Evolutionary conservation across 1,140 invertebrate genomes (phyloP).

Genomic region (Dryas iulia): DNA sequence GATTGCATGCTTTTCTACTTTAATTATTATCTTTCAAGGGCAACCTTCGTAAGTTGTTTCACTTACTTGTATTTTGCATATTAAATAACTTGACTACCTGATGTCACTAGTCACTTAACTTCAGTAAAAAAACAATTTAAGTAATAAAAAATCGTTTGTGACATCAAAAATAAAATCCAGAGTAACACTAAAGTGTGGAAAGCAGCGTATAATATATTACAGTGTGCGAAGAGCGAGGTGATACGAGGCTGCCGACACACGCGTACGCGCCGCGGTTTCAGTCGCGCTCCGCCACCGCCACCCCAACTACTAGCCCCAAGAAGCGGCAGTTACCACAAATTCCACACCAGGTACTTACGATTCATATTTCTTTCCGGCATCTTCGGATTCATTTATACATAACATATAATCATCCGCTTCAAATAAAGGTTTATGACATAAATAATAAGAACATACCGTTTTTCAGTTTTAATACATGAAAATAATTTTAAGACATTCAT

Average conservation of each 20-base stretch:
- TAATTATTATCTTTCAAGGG: slow-evolving; percentile 44
- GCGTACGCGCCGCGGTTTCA: slow-evolving; percentile 84
- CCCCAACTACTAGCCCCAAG: slow-evolving; percentile 96
- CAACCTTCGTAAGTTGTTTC: slow-evolving; percentile 36
- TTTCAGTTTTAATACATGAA: too few relatives aligned
- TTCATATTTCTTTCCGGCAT: not conserved
- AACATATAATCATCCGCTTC: not conserved
- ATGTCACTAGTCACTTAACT: not conserved
- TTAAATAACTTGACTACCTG: not conserved
- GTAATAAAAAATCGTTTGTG: not conserved
- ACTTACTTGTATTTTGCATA: slow-evolving; percentile 12
- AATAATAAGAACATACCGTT: too few relatives aligned
- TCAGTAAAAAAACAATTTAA: not conserved
- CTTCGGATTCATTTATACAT: too few relatives aligned
- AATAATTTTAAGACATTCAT: too few relatives aligned
- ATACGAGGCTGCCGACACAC: slow-evolving; percentile 70
- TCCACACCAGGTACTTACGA: slow-evolving; percentile 71
- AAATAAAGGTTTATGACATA: not conserved
- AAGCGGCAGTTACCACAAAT: slow-evolving; percentile 97
- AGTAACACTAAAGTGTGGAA: slow-evolving; percentile 27
- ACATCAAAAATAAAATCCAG: not conserved
- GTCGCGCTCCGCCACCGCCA: slow-evolving; percentile 93
- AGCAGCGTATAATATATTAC: slow-evolving; percentile 33
- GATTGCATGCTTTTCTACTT: slow-evolving; percentile 52
- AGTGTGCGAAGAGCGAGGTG: slow-evolving; percentile 63